A percentile compares a stretch with the other conserved stretches of the same genome.
Conservation (phyloP, 1,140 invertebrate species). For the Coptotermes formosanus region DNA sequence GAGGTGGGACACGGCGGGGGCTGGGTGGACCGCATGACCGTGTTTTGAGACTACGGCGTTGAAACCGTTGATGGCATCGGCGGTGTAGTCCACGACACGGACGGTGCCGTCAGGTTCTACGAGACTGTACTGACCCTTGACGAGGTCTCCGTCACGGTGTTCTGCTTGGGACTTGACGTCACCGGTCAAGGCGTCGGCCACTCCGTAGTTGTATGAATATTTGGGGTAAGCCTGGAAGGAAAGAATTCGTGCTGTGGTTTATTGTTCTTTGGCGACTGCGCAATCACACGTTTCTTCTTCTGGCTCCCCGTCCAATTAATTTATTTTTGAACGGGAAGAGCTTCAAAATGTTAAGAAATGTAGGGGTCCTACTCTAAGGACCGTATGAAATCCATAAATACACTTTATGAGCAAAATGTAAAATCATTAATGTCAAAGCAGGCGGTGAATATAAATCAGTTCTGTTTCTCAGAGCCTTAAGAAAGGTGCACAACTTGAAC, state of each 20-base stretch:
- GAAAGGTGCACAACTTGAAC: too few species aligned
- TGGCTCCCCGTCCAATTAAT: too few species aligned
- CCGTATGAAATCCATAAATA: too few species aligned
- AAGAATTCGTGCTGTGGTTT: background rate
- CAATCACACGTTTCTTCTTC: too few species aligned
- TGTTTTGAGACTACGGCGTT: slow-evolving; percentile 52
- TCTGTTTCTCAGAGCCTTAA: too few species aligned
- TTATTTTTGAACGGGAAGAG: too few species aligned
- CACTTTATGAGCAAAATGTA: too few species aligned
- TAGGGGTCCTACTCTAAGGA: too few species aligned
- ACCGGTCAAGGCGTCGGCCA: slow-evolving; percentile 35
- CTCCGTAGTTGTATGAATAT: slow-evolving; percentile 36
- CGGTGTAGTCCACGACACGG: slow-evolving; percentile 15
- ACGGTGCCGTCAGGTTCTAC: slow-evolving; percentile 39
- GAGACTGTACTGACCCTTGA: slow-evolving; percentile 39
- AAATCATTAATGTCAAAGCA: too few species aligned
- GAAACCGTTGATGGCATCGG: slow-evolving; percentile 42
- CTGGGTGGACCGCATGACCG: slow-evolving; percentile 46
- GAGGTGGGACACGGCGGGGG: slow-evolving; percentile 29
- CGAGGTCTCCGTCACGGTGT: slow-evolving; percentile 35
- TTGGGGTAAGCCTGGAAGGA: slow-evolving; percentile 22
- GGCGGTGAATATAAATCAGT: too few species aligned
- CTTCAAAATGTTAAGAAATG: too few species aligned
- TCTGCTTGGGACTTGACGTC: slow-evolving; percentile 40
- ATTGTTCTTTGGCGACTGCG: background rate